These are phyloP conservation scores for Pionites leucogaster DNA, from an alignment of 2,113 vertebrate species.

Conservation along the genomic window DNA sequence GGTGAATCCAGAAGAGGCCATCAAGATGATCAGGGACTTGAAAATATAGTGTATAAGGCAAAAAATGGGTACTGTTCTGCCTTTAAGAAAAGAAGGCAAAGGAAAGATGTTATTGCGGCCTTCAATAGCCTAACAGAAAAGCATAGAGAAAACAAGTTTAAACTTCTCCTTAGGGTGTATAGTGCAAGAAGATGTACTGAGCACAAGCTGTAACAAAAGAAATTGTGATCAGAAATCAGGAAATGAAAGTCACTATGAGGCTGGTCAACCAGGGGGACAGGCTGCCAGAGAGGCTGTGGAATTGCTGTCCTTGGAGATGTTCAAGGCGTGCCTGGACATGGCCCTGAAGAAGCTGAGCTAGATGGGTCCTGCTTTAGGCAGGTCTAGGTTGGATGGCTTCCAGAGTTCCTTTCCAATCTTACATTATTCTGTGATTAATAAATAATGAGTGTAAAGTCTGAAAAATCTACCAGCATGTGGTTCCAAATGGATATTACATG, in stretches of 20 bases:
- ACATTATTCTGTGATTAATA: neutral
- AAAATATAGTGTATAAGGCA: neutral
- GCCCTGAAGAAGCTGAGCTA: neutral
- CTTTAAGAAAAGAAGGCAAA: neutral
- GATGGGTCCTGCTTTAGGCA: neutral
- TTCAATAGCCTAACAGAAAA: neutral
- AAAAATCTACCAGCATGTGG: neutral
- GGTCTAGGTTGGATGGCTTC: neutral
- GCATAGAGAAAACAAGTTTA: neutral
- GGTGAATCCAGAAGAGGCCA: neutral
- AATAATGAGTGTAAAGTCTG: neutral
- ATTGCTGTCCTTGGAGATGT: neutral
- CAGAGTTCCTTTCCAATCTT: neutral
- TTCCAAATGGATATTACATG: neutral
- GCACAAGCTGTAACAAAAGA: neutral
- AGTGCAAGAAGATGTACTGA: neutral
- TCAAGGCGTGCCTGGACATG: neutral
- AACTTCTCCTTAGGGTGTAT: neutral
- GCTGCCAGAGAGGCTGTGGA: neutral
- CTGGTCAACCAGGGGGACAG: neutral
- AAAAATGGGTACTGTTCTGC: rapidly evolving
- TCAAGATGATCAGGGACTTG: neutral
- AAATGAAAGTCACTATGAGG: neutral
- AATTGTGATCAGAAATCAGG: neutral
- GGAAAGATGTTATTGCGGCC: neutral